Conservation (phyloP, 2,888 invertebrate genomes). For the Pandemis cinnamomeana region DNA sequence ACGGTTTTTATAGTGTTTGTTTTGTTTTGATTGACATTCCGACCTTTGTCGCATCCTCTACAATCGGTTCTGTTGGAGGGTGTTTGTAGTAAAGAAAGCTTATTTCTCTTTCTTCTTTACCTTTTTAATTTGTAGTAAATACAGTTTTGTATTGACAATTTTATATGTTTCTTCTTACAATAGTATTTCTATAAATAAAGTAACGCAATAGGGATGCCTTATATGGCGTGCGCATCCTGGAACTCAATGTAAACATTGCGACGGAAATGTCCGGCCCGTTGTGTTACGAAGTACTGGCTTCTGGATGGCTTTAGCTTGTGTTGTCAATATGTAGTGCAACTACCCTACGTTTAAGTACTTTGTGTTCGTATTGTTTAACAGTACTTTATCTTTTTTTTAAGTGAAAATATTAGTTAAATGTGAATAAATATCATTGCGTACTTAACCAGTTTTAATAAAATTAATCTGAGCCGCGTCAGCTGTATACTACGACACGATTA, state of each 20-base stretch:
- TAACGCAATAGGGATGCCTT: slow-evolving; percentile 14
- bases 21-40: background rate
- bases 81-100: no score
- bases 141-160: no score
- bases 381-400: no score
- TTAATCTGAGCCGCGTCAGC: no score
- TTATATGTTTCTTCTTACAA: no score
- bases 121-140: no score
- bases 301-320: slow-evolving; percentile 26
- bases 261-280: slow-evolving; percentile 27
- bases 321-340: background rate
- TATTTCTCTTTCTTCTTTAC: no score
- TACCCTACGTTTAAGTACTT: background rate
- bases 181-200: background rate
- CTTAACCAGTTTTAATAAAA: no score
- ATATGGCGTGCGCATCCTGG: slow-evolving; percentile 16
- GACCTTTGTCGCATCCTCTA: background rate
- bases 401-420: no score
- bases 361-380: no score
- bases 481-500: no score
- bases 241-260: slow-evolving; percentile 24
- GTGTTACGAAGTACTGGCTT: slow-evolving; percentile 1
- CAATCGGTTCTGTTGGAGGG: background rate
- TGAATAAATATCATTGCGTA: no score
- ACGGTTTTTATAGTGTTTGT: background rate